phyloP scores from a whole-genome alignment of 2,113 vertebrate species.

The Clarias gariepinus region DNA sequence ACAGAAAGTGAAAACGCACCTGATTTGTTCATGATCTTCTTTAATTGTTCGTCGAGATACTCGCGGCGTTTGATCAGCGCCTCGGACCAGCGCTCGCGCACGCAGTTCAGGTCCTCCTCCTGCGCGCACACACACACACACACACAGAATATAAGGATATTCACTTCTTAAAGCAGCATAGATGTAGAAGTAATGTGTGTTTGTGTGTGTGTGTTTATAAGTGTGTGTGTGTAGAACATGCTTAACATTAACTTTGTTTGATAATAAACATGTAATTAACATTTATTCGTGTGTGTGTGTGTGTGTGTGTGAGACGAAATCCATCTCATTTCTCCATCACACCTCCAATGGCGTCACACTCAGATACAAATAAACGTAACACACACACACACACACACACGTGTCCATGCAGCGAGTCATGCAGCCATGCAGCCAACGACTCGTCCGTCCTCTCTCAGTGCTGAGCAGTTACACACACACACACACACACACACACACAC shows the following conservation, averaged over 20 bases:
- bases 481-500: neutral
- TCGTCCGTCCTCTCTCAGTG: constrained; percentile 56
- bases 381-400: constrained; percentile 62
- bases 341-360: neutral
- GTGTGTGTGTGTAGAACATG: neutral
- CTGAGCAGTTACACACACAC: constrained; percentile 46
- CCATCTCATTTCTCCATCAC: neutral
- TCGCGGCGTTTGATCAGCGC: constrained; percentile 92
- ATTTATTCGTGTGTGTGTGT: neutral
- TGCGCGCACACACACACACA: constrained; percentile 61
- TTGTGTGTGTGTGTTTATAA: too few species aligned
- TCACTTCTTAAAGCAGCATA: neutral
- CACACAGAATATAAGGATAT: neutral
- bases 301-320: neutral
- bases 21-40: constrained; percentile 94
- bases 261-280: too few species aligned
- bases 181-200: neutral
- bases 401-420: constrained; percentile 80
- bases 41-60: constrained; percentile 96
- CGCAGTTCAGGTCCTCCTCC: constrained; percentile 96
- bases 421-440: constrained; percentile 86
- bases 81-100: constrained; percentile 93
- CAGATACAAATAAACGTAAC: neutral
- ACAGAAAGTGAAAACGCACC: constrained; percentile 66
- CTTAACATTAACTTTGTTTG: neutral